phyloP scores from a whole-genome alignment of 2,888 invertebrate genomes.

The Xanthorhoe designata region DNA sequence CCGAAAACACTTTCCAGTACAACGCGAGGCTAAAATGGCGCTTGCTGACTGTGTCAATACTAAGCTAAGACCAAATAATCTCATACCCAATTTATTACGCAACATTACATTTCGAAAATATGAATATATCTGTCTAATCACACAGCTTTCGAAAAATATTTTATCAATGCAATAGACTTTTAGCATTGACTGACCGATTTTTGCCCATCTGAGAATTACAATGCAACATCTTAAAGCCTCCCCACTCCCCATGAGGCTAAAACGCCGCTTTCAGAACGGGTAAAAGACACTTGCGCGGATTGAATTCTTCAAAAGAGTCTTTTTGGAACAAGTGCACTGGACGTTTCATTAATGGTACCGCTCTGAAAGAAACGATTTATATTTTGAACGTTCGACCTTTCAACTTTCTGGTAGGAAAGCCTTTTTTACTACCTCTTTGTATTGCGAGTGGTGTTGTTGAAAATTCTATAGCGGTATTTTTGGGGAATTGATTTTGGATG shows the following conservation, averaged over 20 bases:
- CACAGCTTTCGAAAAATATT: too few species aligned
- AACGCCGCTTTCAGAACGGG: conserved; percentile 54
- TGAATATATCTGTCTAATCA: too few species aligned
- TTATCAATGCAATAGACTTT: too few species aligned
- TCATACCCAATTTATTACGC: too few species aligned
- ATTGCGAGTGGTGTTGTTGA: background rate
- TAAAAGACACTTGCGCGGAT: conserved; percentile 58
- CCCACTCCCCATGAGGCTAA: conserved; percentile 53
- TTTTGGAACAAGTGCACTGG: conserved; percentile 57
- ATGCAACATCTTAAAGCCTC: conserved; percentile 52
- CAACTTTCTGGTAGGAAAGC: conserved; percentile 11
- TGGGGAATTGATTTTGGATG: background rate
- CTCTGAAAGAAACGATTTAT: conserved; percentile 49
- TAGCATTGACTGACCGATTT: too few species aligned
- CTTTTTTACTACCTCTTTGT: conserved; percentile 8
- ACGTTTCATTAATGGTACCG: conserved; percentile 50
- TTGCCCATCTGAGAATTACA: background rate
- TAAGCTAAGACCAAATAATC: too few species aligned
- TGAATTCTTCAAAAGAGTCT: conserved; percentile 57
- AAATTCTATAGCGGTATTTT: background rate
- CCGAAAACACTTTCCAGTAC: conserved; percentile 55
- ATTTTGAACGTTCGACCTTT: conserved; percentile 48
- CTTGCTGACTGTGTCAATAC: too few species aligned
- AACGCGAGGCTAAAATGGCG: conserved; percentile 51
- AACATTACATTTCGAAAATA: too few species aligned